These are phyloP conservation scores for Chaetodon trifasciatus DNA, from an alignment of 2,797 vertebrate species.

Conservation along the genomic window DNA sequence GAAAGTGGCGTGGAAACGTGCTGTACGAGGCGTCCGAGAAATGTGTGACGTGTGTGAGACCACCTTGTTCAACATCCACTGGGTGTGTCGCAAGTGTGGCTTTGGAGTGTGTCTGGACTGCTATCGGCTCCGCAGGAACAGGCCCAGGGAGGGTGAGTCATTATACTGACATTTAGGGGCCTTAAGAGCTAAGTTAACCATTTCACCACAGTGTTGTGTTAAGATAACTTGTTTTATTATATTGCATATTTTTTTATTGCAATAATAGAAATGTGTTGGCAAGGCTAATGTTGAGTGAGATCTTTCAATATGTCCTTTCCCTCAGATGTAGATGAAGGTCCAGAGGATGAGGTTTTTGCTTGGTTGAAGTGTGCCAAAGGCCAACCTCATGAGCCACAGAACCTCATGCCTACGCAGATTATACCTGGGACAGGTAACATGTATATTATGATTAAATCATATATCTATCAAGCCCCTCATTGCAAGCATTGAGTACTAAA, in stretches of 20 bases:
- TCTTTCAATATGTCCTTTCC: neutral
- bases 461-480: neutral
- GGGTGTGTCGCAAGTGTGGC: constrained; percentile 99
- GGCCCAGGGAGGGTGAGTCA: constrained; percentile 91
- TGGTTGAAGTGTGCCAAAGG: constrained; percentile 99
- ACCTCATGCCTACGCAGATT: constrained; percentile 99
- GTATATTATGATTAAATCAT: neutral
- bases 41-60: constrained; percentile 99
- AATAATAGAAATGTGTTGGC: neutral
- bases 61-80: constrained; percentile 99
- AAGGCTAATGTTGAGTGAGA: neutral
- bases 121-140: constrained; percentile 94
- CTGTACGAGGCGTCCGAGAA: constrained; percentile 96
- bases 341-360: constrained; percentile 97
- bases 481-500: neutral
- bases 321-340: constrained; percentile 91
- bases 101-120: constrained; percentile 99
- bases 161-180: neutral
- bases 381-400: constrained; percentile 98
- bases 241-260: neutral
- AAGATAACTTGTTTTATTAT: neutral
- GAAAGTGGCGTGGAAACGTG: constrained; percentile 99
- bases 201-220: neutral
- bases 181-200: neutral
- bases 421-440: constrained; percentile 97